Evolutionary conservation across 2,797 vertebrate genomes (phyloP), one percentile per base, ranked within the genome.

Genomic region (Hephaestus fuliginosus): DNA sequence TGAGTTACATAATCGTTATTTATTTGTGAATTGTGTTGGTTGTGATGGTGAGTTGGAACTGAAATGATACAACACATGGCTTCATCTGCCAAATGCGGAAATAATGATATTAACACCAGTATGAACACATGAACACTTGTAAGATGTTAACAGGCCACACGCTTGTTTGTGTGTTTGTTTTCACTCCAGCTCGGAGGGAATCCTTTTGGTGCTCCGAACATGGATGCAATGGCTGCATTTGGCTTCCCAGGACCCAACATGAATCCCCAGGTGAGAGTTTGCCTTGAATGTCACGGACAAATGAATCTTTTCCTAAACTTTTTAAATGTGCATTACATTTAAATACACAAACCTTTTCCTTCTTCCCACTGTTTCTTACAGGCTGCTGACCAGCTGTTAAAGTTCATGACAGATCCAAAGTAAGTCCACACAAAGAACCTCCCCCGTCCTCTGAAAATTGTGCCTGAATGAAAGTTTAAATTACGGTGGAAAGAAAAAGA

Each of bases 331-430:
- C 5, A 18, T 3, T 65, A 0, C n/a, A 5, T 55, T 15, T 44
- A 1, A 67, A 33, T 11, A 48, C 1, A 72, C 10, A 9, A 22
- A 48, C 22, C 4, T 22, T 14, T 18, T 11, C 41, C 3, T 15
- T 52, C 1, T 52, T 8, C 7, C 22, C 14, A 1, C 15, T 14
- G 1, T 76, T 18, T 83, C 44, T 76, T 61, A 15, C 86, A 95
- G 94, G 92, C 93, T 44, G 97, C 98, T 87, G 98, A 99, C 94
- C 98, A 99, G 67, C 93, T 99, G 80, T 93, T 99, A 52, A 99
- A 99, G 89, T 96, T 99, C 78, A 99, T 99, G 97, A 97, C 97
- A 3, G 98, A 99, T 95, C 98, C 98, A 89, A 98, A 99, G 98
- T 99, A 96, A 97, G 98, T 90, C 30, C 3, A 12, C 17, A n/a